Conservation (phyloP, 2,888 invertebrate species). For the Eumacrocentrus americanus region DNA sequence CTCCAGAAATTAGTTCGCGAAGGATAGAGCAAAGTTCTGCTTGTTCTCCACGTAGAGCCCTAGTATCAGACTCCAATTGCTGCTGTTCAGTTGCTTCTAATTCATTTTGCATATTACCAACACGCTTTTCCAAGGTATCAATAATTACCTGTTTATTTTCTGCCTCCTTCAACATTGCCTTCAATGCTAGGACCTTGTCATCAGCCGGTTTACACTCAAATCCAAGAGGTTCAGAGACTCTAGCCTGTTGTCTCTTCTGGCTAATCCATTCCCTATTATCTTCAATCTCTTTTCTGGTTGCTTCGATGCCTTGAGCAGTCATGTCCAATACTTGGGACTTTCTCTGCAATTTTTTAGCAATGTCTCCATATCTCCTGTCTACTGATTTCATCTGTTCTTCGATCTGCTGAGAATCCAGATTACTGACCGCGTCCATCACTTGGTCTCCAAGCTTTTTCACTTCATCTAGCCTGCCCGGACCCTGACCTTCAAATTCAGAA, state of each 20-base stretch:
- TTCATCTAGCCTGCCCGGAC: conserved; percentile 72
- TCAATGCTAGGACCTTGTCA: conserved; percentile 73
- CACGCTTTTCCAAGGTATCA: conserved; percentile 82
- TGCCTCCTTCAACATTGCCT: conserved; percentile 80
- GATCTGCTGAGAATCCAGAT: conserved; percentile 87
- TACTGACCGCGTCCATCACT: conserved; percentile 82
- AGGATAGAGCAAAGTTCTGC: conserved; percentile 74
- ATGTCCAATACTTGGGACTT: conserved; percentile 84
- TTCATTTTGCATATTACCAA: conserved; percentile 83
- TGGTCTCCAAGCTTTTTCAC: conserved; percentile 74
- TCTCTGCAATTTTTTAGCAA: conserved; percentile 82
- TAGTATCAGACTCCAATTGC: conserved; percentile 76
- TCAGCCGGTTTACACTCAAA: conserved; percentile 80
- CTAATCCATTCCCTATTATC: conserved; percentile 82
- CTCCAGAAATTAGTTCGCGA: conserved; percentile 75
- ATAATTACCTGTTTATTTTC: conserved; percentile 83
- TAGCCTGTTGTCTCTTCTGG: conserved; percentile 72
- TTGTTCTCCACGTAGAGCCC: conserved; percentile 76
- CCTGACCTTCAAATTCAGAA: conserved; percentile 75
- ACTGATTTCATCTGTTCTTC: conserved; percentile 87
- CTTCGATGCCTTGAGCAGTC: conserved; percentile 82
- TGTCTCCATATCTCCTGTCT: conserved; percentile 83
- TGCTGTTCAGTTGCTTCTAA: conserved; percentile 84
- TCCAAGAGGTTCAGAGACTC: conserved; percentile 73
- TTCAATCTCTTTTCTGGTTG: conserved; percentile 79